Conservation (phyloP, 2,113 vertebrate genomes). For the Colius striatus region DNA sequence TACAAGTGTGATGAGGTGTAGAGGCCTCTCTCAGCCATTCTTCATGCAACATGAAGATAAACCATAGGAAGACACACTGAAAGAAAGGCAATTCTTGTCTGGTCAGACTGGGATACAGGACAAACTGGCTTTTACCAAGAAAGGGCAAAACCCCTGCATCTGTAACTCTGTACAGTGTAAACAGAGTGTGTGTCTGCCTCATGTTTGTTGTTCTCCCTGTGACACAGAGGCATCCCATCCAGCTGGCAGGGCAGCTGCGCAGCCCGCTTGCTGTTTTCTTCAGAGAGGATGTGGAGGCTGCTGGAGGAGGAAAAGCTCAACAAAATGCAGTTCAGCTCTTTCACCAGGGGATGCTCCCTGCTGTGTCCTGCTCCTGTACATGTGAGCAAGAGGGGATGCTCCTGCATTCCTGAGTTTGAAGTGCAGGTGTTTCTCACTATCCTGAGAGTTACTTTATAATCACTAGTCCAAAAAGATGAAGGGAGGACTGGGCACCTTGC, state of each 20-base stretch:
- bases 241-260: not conserved
- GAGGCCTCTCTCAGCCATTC: accelerated
- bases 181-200: not conserved
- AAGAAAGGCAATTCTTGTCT: not conserved
- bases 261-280: not conserved
- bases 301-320: not conserved
- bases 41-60: not conserved
- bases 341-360: not conserved
- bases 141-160: not conserved
- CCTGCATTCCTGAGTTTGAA: not conserved
- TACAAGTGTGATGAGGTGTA: not conserved
- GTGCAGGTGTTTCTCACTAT: not conserved
- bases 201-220: not conserved
- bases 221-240: not conserved
- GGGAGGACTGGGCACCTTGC: not conserved
- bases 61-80: not conserved
- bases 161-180: not conserved
- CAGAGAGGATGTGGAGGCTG: not conserved
- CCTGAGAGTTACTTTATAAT: not conserved
- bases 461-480: not conserved
- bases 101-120: not conserved
- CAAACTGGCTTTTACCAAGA: not conserved
- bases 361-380: accelerated
- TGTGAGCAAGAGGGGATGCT: not conserved
- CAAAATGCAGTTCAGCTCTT: not conserved